Conservation (phyloP, 2,888 invertebrate genomes). For the Phyllotreta striolata region DNA sequence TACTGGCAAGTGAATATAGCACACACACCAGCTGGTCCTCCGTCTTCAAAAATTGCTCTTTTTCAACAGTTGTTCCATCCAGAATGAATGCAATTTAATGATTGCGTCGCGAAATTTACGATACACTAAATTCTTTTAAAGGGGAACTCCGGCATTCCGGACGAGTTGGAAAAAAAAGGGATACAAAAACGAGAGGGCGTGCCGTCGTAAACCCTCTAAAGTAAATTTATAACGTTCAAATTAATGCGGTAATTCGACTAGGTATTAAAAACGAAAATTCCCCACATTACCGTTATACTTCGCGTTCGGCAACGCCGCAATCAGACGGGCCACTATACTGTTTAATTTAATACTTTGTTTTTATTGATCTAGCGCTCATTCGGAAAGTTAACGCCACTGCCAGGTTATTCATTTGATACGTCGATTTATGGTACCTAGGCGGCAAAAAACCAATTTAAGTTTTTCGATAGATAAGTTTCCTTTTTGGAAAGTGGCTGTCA, state of each 20-base stretch:
- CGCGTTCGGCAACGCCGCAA: too few species aligned
- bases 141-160: neutral
- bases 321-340: too few species aligned
- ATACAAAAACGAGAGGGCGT: constrained; percentile 1
- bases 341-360: too few species aligned
- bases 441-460: constrained; percentile 24
- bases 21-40: constrained; percentile 32
- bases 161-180: neutral
- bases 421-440: constrained; percentile 20
- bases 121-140: constrained; percentile 34
- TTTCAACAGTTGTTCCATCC: constrained; percentile 34
- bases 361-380: too few species aligned
- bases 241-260: too few species aligned
- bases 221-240: too few species aligned
- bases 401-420: constrained; percentile 3
- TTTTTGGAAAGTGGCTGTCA: constrained; percentile 14
- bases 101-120: constrained; percentile 38
- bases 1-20: constrained; percentile 30
- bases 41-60: constrained; percentile 29
- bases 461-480: constrained; percentile 23
- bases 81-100: constrained; percentile 36
- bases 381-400: neutral
- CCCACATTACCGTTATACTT: too few species aligned
- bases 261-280: too few species aligned
- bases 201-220: neutral